Evolutionary conservation across 2,888 invertebrate genomes (phyloP), one percentile per base, ranked within the genome.

Genomic region (Junonia oenone): DNA sequence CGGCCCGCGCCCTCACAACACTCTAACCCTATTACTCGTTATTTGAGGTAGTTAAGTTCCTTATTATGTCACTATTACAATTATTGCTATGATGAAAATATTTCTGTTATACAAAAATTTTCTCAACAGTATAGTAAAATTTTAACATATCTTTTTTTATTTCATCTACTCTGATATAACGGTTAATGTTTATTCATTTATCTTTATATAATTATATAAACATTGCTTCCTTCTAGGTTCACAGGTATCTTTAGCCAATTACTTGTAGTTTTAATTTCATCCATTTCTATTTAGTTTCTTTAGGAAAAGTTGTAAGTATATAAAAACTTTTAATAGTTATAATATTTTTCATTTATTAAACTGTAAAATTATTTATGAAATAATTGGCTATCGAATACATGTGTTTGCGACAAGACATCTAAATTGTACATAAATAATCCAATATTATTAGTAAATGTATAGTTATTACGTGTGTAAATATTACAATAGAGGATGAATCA

Each of bases 1-100:
- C 63, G 64, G 65, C 62, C 62, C 68, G 51, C 68, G 64, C 69
- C 66, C 69, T 71, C 76, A 76, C 74, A 78, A 73, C 78, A 72
- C 73, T 71, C 75, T 75, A 75, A 76, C 68, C 66, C 73, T 83
- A 84, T 78, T 76, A 84, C 80, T 80, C 79, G 79, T 82, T 81
- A 83, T 69, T 76, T 89, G 89, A 90, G 89, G 89, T 90, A 90
- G 89, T 81, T 87, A 71, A 75, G 83, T 89, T 88, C 72, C 84
- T 75, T 73, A 78, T 78, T 79, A 76, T 80, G 73, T 76, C 75
- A 80, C 73, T 74, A 71, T 72, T 72, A 71, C 69, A 68, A 51
- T 76, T 80, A 86, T 81, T 86, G 80, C 82, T 85, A 85, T 80
- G 73, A 77, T 76, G 72, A 75, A 73, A 79, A 81, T 68, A 79